These are phyloP conservation scores for Percopsis transmontana DNA, from an alignment of 2,113 vertebrate genomes.

Conservation along the genomic window DNA sequence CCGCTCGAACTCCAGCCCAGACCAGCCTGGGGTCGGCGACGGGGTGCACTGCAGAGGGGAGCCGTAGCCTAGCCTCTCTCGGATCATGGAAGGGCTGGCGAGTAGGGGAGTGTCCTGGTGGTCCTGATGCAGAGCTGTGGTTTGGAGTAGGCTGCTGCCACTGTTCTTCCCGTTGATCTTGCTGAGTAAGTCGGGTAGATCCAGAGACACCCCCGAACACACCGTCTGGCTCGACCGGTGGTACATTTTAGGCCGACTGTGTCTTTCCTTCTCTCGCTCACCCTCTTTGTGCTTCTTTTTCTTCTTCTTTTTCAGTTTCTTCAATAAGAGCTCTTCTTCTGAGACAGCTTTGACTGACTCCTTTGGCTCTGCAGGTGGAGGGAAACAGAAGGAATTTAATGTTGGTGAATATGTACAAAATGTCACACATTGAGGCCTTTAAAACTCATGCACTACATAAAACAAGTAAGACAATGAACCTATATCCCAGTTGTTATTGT, in stretches of 20 bases:
- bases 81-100: slow-evolving; percentile 46
- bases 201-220: slow-evolving; percentile 64
- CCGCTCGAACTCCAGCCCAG: slow-evolving; percentile 63
- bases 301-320: slow-evolving; percentile 76
- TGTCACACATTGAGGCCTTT: background rate
- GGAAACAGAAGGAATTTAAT: background rate
- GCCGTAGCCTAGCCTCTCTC: slow-evolving; percentile 60
- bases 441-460: too few relatives aligned
- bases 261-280: slow-evolving; percentile 63
- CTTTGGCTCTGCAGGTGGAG: slow-evolving; percentile 43
- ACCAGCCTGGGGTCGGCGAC: slow-evolving; percentile 23
- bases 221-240: slow-evolving; percentile 71
- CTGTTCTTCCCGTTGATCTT: slow-evolving; percentile 65
- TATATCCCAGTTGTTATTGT: background rate
- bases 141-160: slow-evolving; percentile 35
- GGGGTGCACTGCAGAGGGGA: slow-evolving; percentile 57
- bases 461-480: background rate
- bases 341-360: slow-evolving; percentile 58
- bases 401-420: background rate
- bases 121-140: slow-evolving; percentile 17
- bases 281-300: slow-evolving; percentile 79
- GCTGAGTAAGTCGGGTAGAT: slow-evolving; percentile 58
- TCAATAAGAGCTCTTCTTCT: slow-evolving; percentile 69
- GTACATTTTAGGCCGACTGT: slow-evolving; percentile 69
- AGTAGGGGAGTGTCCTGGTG: slow-evolving; percentile 49